Evolutionary conservation across 2,113 vertebrate species (phyloP).

Genomic region (Callipepla squamata): DNA sequence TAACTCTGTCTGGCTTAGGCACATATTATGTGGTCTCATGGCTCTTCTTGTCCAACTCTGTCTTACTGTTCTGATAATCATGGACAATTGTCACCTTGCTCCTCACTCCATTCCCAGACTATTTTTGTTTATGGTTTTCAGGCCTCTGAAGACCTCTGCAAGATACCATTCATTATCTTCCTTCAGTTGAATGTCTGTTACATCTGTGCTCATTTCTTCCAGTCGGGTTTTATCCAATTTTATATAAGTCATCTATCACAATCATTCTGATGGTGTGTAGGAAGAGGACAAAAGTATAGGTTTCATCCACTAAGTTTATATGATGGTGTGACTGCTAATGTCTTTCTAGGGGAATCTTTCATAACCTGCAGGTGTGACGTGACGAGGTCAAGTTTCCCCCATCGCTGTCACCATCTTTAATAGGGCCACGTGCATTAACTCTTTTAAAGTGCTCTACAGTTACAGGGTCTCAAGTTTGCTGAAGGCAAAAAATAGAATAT

Average conservation of each 20-base stretch:
- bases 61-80: background rate
- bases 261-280: background rate
- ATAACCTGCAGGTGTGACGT: background rate
- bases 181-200: background rate
- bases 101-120: background rate
- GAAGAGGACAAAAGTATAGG: background rate
- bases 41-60: background rate
- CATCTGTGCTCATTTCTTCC: background rate
- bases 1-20: background rate
- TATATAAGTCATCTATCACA: background rate
- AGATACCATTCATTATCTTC: background rate
- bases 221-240: background rate
- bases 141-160: fast-evolving
- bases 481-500: background rate
- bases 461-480: background rate
- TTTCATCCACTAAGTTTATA: background rate
- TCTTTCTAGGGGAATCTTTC: background rate
- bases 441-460: background rate
- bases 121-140: background rate
- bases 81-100: background rate
- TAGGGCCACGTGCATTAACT: background rate
- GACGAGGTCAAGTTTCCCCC: background rate
- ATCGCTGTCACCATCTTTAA: background rate
- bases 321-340: background rate
- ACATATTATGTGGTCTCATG: background rate